A percentile compares a stretch with the other conserved stretches of the same genome.
phyloP scores from a whole-genome alignment of 2,113 vertebrate genomes.

The Galemys pyrenaicus region DNA sequence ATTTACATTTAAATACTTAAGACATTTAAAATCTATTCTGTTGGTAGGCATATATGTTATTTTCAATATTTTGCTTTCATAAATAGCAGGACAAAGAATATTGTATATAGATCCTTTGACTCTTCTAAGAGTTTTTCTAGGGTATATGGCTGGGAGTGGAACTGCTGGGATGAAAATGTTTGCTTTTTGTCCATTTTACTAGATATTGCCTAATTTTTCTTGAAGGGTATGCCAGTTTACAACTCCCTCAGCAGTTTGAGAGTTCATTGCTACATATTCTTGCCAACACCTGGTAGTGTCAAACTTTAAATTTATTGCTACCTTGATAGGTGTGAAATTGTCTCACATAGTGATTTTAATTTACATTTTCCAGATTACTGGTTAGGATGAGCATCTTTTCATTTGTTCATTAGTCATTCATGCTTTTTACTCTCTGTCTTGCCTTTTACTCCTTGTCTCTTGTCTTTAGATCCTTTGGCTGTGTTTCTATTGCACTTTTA shows the following conservation, averaged over 20 bases:
- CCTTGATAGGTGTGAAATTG: not conserved
- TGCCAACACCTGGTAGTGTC: not conserved
- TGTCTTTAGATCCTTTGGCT: not conserved
- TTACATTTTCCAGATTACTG: slow-evolving; percentile 31
- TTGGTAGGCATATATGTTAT: not conserved
- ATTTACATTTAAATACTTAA: not conserved
- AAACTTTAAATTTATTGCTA: slow-evolving; percentile 2
- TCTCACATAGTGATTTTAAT: not conserved
- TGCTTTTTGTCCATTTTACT: not conserved
- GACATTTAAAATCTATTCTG: not conserved
- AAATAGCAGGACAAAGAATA: not conserved
- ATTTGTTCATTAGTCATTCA: slow-evolving; percentile 20
- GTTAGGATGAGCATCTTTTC: not conserved
- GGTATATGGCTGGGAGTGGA: not conserved
- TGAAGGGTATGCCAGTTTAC: not conserved
- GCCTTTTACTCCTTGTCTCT: slow-evolving; percentile 10
- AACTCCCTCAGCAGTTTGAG: not conserved
- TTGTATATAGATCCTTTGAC: not conserved
- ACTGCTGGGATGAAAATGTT: not conserved
- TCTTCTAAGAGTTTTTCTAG: not conserved
- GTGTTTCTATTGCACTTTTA: not conserved
- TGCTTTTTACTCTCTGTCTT: slow-evolving; percentile 31
- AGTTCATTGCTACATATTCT: not conserved
- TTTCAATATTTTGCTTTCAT: slow-evolving; percentile 21
- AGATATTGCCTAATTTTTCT: slow-evolving; percentile 16